These are phyloP conservation scores for Cheiracanthium punctorium DNA, from an alignment of 2,888 invertebrate species.

Conservation along the genomic window DNA sequence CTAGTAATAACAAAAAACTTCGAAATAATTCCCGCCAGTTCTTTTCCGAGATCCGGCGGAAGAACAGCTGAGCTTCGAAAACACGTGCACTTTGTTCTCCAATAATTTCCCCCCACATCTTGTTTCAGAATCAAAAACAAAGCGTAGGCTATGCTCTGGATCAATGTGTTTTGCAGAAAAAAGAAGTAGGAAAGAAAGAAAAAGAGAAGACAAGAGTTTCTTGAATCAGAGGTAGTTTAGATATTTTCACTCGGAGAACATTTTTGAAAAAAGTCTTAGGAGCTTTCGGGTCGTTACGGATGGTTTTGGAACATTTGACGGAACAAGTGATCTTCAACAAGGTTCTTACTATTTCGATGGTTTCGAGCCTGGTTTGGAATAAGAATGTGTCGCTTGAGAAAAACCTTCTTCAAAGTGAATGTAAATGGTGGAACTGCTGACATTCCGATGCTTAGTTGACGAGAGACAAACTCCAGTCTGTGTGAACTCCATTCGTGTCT, in stretches of 20 bases:
- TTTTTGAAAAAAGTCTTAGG: neutral
- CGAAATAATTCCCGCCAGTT: neutral
- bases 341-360: too few species aligned
- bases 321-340: too few species aligned
- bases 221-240: neutral
- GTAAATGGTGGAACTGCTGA: too few species aligned
- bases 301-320: neutral
- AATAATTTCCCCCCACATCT: neutral
- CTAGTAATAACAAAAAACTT: neutral
- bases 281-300: neutral
- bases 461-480: too few species aligned
- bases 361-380: too few species aligned
- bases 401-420: too few species aligned
- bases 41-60: slow-evolving; percentile 39
- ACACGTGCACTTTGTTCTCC: neutral
- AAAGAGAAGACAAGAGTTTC: too few species aligned
- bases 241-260: neutral
- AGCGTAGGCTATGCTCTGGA: slow-evolving; percentile 38
- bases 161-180: neutral
- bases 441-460: too few species aligned
- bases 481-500: too few species aligned
- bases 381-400: too few species aligned
- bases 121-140: slow-evolving; percentile 43
- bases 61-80: slow-evolving; percentile 44
- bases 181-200: too few species aligned